These are phyloP conservation scores for Pygoscelis adeliae DNA, from an alignment of 2,113 vertebrate genomes.

Conservation along the genomic window DNA sequence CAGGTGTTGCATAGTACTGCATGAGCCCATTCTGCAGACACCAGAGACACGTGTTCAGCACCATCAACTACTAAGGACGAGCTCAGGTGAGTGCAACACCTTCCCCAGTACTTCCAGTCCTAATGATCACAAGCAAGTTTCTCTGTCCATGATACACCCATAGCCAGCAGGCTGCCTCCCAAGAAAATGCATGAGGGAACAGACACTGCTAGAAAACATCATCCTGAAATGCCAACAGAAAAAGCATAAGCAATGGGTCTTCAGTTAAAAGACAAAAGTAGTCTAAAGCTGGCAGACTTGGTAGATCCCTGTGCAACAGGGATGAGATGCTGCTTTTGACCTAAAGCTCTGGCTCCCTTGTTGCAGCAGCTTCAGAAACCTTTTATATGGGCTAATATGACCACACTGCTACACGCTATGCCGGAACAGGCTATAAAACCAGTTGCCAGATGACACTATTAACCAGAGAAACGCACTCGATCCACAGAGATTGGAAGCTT, in stretches of 20 bases:
- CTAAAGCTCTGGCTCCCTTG: background rate
- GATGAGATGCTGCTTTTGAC: background rate
- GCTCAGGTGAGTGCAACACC: background rate
- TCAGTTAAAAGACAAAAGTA: background rate
- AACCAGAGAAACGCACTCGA: background rate
- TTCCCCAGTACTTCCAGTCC: background rate
- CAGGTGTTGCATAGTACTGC: background rate
- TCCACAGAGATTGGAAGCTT: background rate
- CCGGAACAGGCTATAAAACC: background rate
- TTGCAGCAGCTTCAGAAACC: background rate
- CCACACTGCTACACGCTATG: background rate
- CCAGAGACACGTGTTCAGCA: rapidly evolving
- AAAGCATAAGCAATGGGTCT: background rate
- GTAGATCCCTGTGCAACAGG: background rate
- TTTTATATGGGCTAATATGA: background rate
- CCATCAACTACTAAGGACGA: background rate
- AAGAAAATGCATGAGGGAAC: rapidly evolving
- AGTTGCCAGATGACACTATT: background rate
- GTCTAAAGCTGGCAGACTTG: background rate
- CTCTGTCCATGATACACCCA: background rate
- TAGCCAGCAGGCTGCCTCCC: background rate
- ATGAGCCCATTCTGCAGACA: background rate
- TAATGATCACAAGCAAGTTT: too few relatives aligned
- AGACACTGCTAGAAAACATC: background rate
- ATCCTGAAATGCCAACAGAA: background rate